Conservation (phyloP, 2,113 vertebrate genomes). For the Triplophysa siluroides region DNA sequence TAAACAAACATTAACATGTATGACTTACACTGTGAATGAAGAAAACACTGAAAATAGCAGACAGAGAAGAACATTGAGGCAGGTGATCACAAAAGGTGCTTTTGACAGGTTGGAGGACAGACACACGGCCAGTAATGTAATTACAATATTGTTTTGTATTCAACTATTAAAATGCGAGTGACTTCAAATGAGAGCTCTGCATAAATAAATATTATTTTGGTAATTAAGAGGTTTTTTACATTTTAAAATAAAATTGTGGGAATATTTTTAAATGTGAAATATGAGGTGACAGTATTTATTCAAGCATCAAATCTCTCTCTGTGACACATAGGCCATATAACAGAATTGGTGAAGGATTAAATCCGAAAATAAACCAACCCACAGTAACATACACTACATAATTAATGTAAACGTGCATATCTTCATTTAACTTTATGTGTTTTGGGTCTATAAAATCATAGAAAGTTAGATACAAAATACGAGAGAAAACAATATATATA, state of each 20-base stretch:
- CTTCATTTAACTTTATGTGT: no score
- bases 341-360: background rate
- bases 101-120: background rate
- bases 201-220: no score
- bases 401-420: background rate
- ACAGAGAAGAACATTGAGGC: background rate
- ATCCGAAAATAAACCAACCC: background rate
- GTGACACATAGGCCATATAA: background rate
- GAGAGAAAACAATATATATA: no score
- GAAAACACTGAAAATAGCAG: background rate
- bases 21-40: background rate
- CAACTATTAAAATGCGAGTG: no score
- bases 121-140: background rate
- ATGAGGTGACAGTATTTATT: no score
- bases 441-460: background rate
- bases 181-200: no score
- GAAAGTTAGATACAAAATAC: background rate
- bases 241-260: no score
- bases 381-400: background rate
- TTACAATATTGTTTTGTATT: background rate
- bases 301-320: background rate
- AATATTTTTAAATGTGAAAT: no score
- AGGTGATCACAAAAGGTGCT: background rate
- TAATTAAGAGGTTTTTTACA: no score
- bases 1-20: slow-evolving; percentile 31